These are phyloP conservation scores for Scaptomyza hsui DNA, from an alignment of 1,140 invertebrate species.

Conservation along the genomic window DNA sequence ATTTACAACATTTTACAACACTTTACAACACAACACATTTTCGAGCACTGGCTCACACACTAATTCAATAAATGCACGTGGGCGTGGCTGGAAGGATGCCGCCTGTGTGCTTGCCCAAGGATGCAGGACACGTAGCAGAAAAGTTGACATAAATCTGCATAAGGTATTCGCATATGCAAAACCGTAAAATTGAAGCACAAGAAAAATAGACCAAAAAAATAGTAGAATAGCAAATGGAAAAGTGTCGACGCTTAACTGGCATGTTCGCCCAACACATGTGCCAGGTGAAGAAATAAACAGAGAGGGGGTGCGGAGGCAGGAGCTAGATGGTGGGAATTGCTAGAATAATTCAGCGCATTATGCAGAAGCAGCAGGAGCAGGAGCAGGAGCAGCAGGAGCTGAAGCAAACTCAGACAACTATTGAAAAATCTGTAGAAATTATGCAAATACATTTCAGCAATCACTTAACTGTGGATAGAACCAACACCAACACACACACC, in stretches of 20 bases:
- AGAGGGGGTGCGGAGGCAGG: background rate
- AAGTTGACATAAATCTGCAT: slow-evolving; percentile 82
- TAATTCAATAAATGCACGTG: slow-evolving; percentile 80
- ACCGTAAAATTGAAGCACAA: slow-evolving; percentile 33
- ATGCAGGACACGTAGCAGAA: slow-evolving; percentile 71
- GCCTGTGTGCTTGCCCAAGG: slow-evolving; percentile 28
- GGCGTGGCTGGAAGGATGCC: background rate
- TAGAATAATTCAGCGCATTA: slow-evolving; percentile 61
- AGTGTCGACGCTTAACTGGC: slow-evolving; percentile 63
- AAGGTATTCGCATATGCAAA: slow-evolving; percentile 81
- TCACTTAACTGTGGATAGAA: slow-evolving; percentile 68
- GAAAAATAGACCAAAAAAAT: slow-evolving; percentile 11
- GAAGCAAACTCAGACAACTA: slow-evolving; percentile 51
- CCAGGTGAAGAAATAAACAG: slow-evolving; percentile 4
- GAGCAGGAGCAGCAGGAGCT: slow-evolving; percentile 17
- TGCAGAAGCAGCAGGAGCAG: slow-evolving; percentile 35
- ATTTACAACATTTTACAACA: slow-evolving; percentile 64
- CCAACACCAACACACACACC: slow-evolving; percentile 12
- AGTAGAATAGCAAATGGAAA: slow-evolving; percentile 14
- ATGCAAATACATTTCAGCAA: slow-evolving; percentile 81
- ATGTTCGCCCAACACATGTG: slow-evolving; percentile 55
- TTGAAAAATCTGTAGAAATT: slow-evolving; percentile 82
- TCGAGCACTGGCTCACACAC: slow-evolving; percentile 46
- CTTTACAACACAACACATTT: slow-evolving; percentile 58
- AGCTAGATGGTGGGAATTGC: slow-evolving; percentile 19